phyloP scores from a whole-genome alignment of 2,113 vertebrate species.

The Zapornia atra region DNA sequence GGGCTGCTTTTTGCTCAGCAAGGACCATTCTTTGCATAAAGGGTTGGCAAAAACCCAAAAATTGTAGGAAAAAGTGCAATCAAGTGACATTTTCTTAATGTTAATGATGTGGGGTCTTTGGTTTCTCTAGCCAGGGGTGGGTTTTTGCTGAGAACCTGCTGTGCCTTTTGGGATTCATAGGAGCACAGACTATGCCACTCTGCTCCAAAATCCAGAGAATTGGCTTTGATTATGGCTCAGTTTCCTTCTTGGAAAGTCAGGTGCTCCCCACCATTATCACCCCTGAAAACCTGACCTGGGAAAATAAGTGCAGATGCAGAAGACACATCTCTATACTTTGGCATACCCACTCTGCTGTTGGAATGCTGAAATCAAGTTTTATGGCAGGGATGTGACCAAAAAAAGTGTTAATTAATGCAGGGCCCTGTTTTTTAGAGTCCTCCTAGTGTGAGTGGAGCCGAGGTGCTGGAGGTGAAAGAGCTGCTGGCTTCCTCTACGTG shows the following conservation, averaged over 20 bases:
- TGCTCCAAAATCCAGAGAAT: background rate
- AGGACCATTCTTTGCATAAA: background rate
- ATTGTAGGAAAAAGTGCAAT: background rate
- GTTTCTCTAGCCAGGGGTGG: background rate
- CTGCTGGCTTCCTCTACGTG: background rate
- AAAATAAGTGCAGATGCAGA: background rate
- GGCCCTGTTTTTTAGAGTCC: background rate
- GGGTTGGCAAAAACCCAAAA: too few relatives aligned
- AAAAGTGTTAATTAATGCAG: background rate
- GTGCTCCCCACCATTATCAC: background rate
- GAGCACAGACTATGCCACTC: background rate
- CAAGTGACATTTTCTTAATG: background rate
- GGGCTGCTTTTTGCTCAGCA: background rate
- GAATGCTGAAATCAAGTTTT: background rate
- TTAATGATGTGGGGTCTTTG: fast-evolving
- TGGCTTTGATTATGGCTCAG: background rate
- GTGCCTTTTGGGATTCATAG: background rate
- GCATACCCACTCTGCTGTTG: fast-evolving
- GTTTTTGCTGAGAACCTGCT: background rate
- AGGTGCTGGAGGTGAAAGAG: background rate
- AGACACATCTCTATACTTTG: background rate
- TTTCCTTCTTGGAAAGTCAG: background rate
- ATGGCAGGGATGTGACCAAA: background rate
- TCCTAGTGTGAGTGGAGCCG: background rate
- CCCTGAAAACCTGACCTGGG: background rate